Base-by-base conservation (phyloP, 2,113 vertebrate genomes). In the Tenebrosternarchus preto region DNA sequence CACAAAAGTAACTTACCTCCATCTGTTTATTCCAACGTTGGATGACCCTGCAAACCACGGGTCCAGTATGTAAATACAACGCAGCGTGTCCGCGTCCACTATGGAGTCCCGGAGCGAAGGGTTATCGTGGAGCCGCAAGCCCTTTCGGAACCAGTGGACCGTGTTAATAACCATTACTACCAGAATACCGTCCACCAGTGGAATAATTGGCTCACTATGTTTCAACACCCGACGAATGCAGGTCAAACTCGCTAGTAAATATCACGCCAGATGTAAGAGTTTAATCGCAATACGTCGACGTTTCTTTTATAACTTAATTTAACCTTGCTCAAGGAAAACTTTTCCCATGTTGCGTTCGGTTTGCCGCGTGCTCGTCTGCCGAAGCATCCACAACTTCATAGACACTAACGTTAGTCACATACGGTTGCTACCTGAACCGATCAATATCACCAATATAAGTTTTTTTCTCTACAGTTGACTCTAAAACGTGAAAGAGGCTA, bases 21-120 rank as follows among this genome's bases (percentile, higher is more conserved):
- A 96, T 90, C 95, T 91, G 94, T 93, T 96, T 92, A 96, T 96
- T 76, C 94, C 95, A 85, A 96, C 94, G 71, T 94, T 96, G 86
- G 95, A 96, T 3, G 95, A 95, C 25, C 95, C 95, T 1, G 95
- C 95, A 86, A 96, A 96, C 95, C 95, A 96, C 25, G 95, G 95
- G 80, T 96, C 95, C 33, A 96, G 88, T 80, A 96, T 96, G 87
- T 96, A 96, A 83, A 96, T 93, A 87, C 95, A 96, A 74, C 95
- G 93, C 80, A 96, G 86, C 2, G 92, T 94, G 85, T 95, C 94
- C 15, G 94, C 93, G 31, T 93, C 93, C 69, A 87, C 87, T 76
- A 95, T 91, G 82, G 94, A 94, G 53, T 95, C 95, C 83, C 87
- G 87, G 79, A 96, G 88, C 33, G 95, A 92, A 31, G 95, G 95